phyloP scores from a whole-genome alignment of 2,888 invertebrate genomes.

The Brachypterus glaber region DNA sequence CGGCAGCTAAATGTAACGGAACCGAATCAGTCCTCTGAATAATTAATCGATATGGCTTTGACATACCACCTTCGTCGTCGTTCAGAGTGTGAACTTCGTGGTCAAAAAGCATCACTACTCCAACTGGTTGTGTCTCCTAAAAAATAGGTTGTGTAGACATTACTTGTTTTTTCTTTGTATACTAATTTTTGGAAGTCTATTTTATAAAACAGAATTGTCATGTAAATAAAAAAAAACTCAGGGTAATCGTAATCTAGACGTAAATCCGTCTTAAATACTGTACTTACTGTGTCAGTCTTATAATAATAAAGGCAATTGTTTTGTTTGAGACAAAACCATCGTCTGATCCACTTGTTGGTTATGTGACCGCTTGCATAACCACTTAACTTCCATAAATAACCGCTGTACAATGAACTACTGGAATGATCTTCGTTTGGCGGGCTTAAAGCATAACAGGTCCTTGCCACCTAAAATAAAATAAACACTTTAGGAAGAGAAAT shows the following conservation, averaged over 20 bases:
- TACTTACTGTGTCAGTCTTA: conserved; percentile 77
- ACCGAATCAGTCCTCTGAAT: conserved; percentile 62
- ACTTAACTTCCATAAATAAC: conserved; percentile 68
- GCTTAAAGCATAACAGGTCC: conserved; percentile 73
- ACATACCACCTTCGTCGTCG: conserved; percentile 54
- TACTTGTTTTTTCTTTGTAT: not conserved
- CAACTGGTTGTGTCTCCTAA: conserved; percentile 79
- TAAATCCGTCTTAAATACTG: not conserved
- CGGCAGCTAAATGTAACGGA: conserved; percentile 70
- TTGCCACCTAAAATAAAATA: conserved; percentile 53
- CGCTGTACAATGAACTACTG: conserved; percentile 53
- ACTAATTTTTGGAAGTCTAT: not conserved
- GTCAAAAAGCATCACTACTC: conserved; percentile 78
- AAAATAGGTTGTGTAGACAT: too few relatives aligned
- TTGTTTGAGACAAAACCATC: conserved; percentile 85
- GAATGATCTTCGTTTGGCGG: conserved; percentile 55
- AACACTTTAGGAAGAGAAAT: too few relatives aligned
- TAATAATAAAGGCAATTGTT: conserved; percentile 94
- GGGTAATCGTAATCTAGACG: too few relatives aligned
- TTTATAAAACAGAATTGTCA: too few relatives aligned
- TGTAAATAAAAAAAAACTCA: conserved; percentile 2
- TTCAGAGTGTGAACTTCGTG: conserved; percentile 57
- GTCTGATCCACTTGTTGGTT: conserved; percentile 66
- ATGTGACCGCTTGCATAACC: conserved; percentile 47
- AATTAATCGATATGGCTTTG: conserved; percentile 54